Evolutionary conservation across 1,140 invertebrate species (phyloP).

Genomic region (Anadara kagoshimensis): DNA sequence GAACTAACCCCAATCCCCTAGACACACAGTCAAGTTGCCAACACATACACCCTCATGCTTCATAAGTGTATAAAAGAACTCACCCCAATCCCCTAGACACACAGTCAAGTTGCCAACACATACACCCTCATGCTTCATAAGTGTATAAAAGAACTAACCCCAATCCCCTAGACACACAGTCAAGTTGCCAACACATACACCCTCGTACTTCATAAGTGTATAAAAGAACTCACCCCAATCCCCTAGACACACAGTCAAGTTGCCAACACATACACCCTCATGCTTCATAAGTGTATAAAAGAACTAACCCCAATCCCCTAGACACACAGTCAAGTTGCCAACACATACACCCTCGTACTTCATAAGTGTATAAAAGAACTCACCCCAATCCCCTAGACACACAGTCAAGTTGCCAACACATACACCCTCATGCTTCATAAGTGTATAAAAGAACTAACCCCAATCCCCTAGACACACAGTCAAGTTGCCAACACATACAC

Average conservation of each 20-base stretch:
- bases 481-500: slow-evolving; percentile 81
- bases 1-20: slow-evolving; percentile 76
- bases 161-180: slow-evolving; percentile 79
- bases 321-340: slow-evolving; percentile 80
- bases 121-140: slow-evolving; percentile 81
- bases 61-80: slow-evolving; percentile 74
- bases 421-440: not conserved
- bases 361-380: no score
- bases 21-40: slow-evolving; percentile 80
- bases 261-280: slow-evolving; percentile 82
- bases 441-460: slow-evolving; percentile 73
- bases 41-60: slow-evolving; percentile 83
- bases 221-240: slow-evolving; percentile 76
- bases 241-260: slow-evolving; percentile 79
- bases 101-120: slow-evolving; percentile 80
- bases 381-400: no score
- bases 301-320: slow-evolving; percentile 76
- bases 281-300: slow-evolving; percentile 81
- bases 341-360: slow-evolving; percentile 83
- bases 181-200: slow-evolving; percentile 81
- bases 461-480: slow-evolving; percentile 79
- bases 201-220: slow-evolving; percentile 81
- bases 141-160: slow-evolving; percentile 74
- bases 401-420: no score
- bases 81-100: slow-evolving; percentile 79